phyloP scores from a whole-genome alignment of 2,113 vertebrate genomes.

The Ailuropoda melanoleuca region DNA sequence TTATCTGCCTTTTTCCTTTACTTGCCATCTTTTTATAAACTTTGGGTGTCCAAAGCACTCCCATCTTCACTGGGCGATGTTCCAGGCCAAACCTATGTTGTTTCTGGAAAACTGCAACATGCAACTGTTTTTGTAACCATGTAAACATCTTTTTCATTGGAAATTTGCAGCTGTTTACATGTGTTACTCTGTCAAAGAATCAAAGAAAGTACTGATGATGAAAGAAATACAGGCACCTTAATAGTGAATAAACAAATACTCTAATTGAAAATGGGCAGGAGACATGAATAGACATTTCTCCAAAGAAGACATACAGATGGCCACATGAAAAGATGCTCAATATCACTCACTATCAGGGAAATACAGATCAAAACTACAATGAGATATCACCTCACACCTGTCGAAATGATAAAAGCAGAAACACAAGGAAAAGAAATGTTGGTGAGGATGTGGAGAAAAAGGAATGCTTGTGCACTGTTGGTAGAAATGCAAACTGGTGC shows the following conservation, averaged over 20 bases:
- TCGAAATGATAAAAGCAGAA: not conserved
- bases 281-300: not conserved
- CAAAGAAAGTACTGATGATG: constrained; percentile 72
- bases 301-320: not conserved
- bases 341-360: not conserved
- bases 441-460: not conserved
- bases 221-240: constrained; percentile 63
- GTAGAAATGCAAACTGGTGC: not conserved
- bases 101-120: constrained; percentile 71
- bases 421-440: not conserved
- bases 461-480: not conserved
- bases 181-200: constrained; percentile 80
- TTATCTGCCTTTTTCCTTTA: not conserved
- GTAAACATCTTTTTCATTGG: constrained; percentile 77
- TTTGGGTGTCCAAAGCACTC: not conserved
- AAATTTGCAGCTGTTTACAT: constrained; percentile 80
- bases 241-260: not conserved
- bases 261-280: not conserved
- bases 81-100: constrained; percentile 21
- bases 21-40: not conserved
- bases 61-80: accelerated
- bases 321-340: not conserved
- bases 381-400: not conserved
- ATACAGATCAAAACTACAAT: not conserved
- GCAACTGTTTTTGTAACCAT: constrained; percentile 72